phyloP scores from a whole-genome alignment of 2,113 vertebrate genomes.

The Aphelocoma coerulescens region DNA sequence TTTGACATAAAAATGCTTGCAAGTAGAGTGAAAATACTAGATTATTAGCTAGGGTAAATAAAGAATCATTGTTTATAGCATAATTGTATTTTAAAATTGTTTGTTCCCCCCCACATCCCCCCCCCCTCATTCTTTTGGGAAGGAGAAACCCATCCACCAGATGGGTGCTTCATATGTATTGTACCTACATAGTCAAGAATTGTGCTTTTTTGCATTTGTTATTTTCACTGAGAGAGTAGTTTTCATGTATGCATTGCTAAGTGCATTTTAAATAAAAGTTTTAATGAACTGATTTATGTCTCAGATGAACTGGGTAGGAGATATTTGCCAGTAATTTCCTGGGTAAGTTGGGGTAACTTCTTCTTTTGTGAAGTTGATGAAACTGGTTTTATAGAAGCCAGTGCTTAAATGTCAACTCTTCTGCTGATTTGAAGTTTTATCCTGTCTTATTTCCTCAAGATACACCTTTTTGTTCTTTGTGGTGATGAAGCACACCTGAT shows the following conservation, averaged over 20 bases:
- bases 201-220: neutral
- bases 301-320: neutral
- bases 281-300: neutral
- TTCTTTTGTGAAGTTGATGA: neutral
- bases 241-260: neutral
- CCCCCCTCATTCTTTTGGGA: rapidly evolving
- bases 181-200: neutral
- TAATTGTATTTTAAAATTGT: neutral
- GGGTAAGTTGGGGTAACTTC: neutral
- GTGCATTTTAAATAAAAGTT: neutral
- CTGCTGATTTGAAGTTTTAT: neutral
- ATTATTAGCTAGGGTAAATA: neutral
- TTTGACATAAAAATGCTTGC: neutral
- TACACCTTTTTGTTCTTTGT: neutral
- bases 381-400: neutral
- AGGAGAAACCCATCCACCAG: neutral
- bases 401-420: neutral
- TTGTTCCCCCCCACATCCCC: neutral
- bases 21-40: neutral
- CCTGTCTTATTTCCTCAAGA: neutral
- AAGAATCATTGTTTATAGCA: neutral
- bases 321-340: neutral
- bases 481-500: neutral
- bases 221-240: neutral
- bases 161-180: neutral